Evolutionary conservation across 2,113 vertebrate species (phyloP), one percentile per base, ranked within the genome.

Genomic region (Entelurus aequoreus): DNA sequence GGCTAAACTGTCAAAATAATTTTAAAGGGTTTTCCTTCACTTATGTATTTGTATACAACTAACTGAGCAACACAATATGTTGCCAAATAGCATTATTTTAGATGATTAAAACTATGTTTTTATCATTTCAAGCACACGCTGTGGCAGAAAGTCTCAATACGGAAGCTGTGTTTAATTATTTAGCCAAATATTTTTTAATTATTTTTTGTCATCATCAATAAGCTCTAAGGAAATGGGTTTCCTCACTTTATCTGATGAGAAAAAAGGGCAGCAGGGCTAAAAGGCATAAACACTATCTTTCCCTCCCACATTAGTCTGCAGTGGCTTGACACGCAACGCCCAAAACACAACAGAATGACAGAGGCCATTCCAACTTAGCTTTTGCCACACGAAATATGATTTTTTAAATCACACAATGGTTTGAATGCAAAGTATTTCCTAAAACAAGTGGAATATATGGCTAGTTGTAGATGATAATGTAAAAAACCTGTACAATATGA

Each of bases 1-100:
- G 90, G 91, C 91, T 92, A 93, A 98, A 93, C 95, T 98, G 95
- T 98, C 95, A 98, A 94, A 94, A 92, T 91, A 87, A 93, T 94
- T 88, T 90, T 93, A 94, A 88, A 89, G 89, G 94, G 94, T 94
- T 94, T 93, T 94, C 94, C 93, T 94, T 94, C 90, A 92, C 79
- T 86, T 84, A 28, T 82, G 77, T 82, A 79, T 78, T 83, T 72
- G 12, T 80, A 68, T 74, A 86, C 74, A 83, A 66, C 40, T 84
- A 83, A 52, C 84, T 90, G 76, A 69, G 19, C 65, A 72, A 40
- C 35, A 71, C 63, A 71, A 85, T 86, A 16, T 44, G 4, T 44
- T 7, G 16, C 16, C 86, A 74, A 88, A 85, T 80, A 81, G 69
- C 63, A 63, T 37, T 42, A 63, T 57, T 12, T 53, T 21, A 53